Evolutionary conservation across 2,113 vertebrate genomes (phyloP), one percentile per base, ranked within the genome.

Genomic region (Gopherus evgoodei): DNA sequence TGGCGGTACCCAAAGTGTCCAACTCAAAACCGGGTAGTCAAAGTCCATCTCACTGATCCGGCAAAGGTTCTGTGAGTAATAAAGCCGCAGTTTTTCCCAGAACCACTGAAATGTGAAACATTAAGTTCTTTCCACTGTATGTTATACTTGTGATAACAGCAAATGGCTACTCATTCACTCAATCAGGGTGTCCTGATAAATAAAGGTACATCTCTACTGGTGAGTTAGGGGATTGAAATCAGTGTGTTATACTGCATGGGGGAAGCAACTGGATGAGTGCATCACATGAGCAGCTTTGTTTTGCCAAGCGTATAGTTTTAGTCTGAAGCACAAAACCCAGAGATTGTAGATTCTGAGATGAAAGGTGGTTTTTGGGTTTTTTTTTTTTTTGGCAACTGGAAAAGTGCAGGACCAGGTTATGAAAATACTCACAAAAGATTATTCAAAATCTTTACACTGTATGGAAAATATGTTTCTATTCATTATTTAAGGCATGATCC

Each of bases 11-110:
- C 31, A 19, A 69, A n/a, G 14, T 69, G 6, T 69, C 62, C 62
- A n/a, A 35, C 31, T n/a, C 35, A 76, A 44, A 76, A 76, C 38
- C 12, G 22, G 42, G 38, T 76, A 76, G 10, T 76, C 72, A 22
- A 76, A 76, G 72, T 76, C 62, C 24, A 27, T 76, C n/a, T 21
- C 35, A 27, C 44, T 56, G 6, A 86, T 3, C 54, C 5, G 9
- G 59, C 1, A 49, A 52, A 1, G 16, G 31, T 89, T 31, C 50
- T 79, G 53, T 1, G 65, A 89, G 10, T 42, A 87, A 53, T 3
- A 79, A 78, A 93, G 72, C 4, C 35, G 8, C 19, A 80, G 9
- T 90, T 93, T 50, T 17, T 87, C 59, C 85, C 65, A 81, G 69
- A 3, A 19, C 21, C 50, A 27, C 24, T 76, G 12, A 25, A 91